Conservation (phyloP, 2,888 invertebrate genomes). For the Epinotia ramella region DNA sequence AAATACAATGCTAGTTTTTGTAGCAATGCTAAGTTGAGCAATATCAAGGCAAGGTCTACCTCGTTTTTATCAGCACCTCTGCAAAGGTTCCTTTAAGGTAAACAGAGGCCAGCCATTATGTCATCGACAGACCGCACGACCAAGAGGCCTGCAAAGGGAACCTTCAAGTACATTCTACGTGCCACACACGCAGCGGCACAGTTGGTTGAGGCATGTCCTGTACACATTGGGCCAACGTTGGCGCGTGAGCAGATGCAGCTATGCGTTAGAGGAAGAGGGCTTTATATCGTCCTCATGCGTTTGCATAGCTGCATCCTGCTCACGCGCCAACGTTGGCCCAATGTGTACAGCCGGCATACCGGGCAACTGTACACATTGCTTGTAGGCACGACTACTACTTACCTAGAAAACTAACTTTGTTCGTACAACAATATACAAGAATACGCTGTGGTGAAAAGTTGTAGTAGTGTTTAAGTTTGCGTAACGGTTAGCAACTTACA, state of each 20-base stretch:
- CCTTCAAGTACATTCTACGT: neutral
- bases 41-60: constrained; percentile 14
- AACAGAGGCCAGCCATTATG: constrained; percentile 22
- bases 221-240: no score
- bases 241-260: no score
- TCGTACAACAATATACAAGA: neutral
- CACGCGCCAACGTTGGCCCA: no score
- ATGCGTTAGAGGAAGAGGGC: no score
- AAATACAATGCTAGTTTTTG: neutral
- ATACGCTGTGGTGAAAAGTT: constrained; percentile 13
- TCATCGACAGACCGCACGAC: constrained; percentile 7
- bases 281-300: no score
- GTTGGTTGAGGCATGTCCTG: neutral
- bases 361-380: no score
- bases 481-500: constrained; percentile 11
- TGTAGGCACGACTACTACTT: no score
- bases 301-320: no score
- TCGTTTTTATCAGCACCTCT: constrained; percentile 20
- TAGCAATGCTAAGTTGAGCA: constrained; percentile 12
- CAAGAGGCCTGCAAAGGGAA: constrained; percentile 9
- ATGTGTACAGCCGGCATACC: no score
- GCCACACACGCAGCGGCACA: constrained; percentile 4
- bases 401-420: constrained; percentile 2
- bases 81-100: constrained; percentile 21
- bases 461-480: constrained; percentile 5